A percentile compares a stretch with the other conserved stretches of the same genome.
phyloP scores from a whole-genome alignment of 2,113 vertebrate genomes.

The Cyprinodon tularosa region DNA sequence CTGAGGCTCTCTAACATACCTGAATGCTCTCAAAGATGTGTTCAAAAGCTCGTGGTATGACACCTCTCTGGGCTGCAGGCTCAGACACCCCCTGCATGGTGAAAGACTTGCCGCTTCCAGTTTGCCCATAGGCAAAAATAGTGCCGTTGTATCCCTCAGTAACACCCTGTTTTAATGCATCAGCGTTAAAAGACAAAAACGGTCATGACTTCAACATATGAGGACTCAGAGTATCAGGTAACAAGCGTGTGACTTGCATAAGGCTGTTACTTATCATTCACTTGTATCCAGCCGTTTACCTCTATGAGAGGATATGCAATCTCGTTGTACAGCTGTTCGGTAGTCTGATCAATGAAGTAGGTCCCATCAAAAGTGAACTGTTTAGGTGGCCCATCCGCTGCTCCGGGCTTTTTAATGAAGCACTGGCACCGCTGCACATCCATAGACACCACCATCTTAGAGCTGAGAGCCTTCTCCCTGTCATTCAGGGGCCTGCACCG shows the following conservation, averaged over 20 bases:
- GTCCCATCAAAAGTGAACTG: conserved; percentile 91
- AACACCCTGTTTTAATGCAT: conserved; percentile 79
- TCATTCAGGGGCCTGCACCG: conserved; percentile 84
- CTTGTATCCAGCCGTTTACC: conserved; percentile 74
- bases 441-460: conserved; percentile 76
- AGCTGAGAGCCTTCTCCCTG: conserved; percentile 79
- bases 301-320: conserved; percentile 86
- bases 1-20: conserved; percentile 63
- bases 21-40: conserved; percentile 90
- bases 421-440: conserved; percentile 81
- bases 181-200: neutral
- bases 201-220: conserved; percentile 36
- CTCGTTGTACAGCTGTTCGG: conserved; percentile 91
- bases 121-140: conserved; percentile 92
- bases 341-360: conserved; percentile 82
- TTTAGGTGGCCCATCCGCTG: conserved; percentile 79
- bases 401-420: conserved; percentile 82
- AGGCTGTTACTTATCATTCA: neutral
- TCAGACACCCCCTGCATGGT: conserved; percentile 88
- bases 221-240: conserved; percentile 55
- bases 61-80: conserved; percentile 81
- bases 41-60: conserved; percentile 89
- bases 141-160: conserved; percentile 91
- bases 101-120: conserved; percentile 92
- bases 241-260: neutral